Conservation (phyloP, 2,888 invertebrate species). For the Acanthosepion pharaonis region DNA sequence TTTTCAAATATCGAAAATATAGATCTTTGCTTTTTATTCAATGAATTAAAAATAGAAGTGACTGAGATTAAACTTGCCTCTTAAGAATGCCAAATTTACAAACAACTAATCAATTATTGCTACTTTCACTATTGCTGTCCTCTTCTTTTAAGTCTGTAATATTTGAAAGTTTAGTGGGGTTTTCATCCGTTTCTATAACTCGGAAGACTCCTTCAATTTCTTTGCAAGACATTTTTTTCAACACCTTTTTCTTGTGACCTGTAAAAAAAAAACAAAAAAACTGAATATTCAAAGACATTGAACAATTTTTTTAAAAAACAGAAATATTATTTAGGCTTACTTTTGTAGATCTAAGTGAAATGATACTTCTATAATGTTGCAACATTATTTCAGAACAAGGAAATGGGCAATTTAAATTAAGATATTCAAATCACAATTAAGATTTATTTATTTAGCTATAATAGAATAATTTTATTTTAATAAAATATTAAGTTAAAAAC, state of each 20-base stretch:
- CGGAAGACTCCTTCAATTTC: conserved; percentile 42
- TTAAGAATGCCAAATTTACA: too few relatives aligned
- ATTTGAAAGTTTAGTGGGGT: conserved; percentile 23
- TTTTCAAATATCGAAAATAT: too few relatives aligned
- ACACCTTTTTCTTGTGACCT: not conserved
- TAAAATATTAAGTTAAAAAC: not conserved
- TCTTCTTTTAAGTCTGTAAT: conserved; percentile 6
- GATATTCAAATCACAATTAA: too few relatives aligned
- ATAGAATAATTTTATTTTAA: too few relatives aligned
- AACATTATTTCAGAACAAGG: too few relatives aligned
- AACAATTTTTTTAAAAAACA: not conserved
- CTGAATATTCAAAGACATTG: not conserved
- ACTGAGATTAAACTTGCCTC: too few relatives aligned
- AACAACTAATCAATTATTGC: too few relatives aligned
- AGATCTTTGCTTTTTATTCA: too few relatives aligned
- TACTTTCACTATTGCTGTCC: not conserved
- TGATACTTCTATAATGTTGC: not conserved
- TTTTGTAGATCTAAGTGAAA: not conserved
- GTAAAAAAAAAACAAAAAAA: not conserved
- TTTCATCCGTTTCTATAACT: conserved; percentile 43
- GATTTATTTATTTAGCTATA: too few relatives aligned
- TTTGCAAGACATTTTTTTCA: not conserved
- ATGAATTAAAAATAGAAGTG: too few relatives aligned
- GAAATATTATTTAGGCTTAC: too few relatives aligned
- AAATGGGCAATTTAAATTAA: too few relatives aligned